Conservation (phyloP, 2,888 invertebrate genomes). For the Harpagoxenus sublaevis region DNA sequence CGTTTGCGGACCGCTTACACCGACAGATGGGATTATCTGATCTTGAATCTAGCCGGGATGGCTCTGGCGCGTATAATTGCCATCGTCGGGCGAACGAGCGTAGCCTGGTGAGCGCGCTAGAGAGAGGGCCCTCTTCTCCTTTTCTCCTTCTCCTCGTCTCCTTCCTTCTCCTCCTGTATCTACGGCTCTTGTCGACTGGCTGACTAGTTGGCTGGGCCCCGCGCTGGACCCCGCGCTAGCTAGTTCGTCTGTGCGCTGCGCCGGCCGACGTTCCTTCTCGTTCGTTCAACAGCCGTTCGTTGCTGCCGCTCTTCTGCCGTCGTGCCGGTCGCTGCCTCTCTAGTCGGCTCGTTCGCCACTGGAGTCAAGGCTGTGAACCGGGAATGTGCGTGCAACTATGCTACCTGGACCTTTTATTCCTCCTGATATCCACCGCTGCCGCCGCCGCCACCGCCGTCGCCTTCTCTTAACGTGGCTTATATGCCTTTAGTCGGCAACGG, state of each 20-base stretch:
- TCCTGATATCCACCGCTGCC: constrained; percentile 74
- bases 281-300: constrained; percentile 60
- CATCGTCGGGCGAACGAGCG: constrained; percentile 76
- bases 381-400: constrained; percentile 85
- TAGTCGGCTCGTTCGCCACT: constrained; percentile 66
- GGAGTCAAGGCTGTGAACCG: constrained; percentile 84
- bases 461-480: constrained; percentile 71
- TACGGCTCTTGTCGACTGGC: constrained; percentile 58
- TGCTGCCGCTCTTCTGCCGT: constrained; percentile 59
- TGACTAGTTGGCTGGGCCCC: constrained; percentile 29
- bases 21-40: constrained; percentile 85
- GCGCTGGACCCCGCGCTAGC: constrained; percentile 49
- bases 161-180: constrained; percentile 62
- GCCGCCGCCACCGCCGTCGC: constrained; percentile 48
- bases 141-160: neutral
- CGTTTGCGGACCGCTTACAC: constrained; percentile 83
- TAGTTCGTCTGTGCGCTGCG: constrained; percentile 61
- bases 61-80: constrained; percentile 84
- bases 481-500: constrained; percentile 70
- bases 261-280: constrained; percentile 56
- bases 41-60: constrained; percentile 84
- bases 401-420: constrained; percentile 82
- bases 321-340: constrained; percentile 53
- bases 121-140: constrained; percentile 49
- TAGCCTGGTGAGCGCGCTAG: constrained; percentile 64